These are phyloP conservation scores for Aquatica leii DNA, from an alignment of 2,888 invertebrate genomes.

Conservation along the genomic window DNA sequence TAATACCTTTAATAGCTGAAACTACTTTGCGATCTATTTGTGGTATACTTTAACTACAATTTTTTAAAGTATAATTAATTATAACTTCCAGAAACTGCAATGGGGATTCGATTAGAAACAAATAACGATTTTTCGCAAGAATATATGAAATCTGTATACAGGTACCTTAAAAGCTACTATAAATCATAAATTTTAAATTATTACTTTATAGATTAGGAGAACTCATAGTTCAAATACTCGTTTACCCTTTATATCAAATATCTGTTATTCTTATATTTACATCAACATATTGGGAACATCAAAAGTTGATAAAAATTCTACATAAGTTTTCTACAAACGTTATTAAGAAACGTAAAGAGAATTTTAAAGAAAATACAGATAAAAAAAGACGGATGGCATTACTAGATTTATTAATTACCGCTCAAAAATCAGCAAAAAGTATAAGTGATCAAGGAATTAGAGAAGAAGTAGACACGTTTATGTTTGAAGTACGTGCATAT, in stretches of 20 bases:
- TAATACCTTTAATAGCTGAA: neutral
- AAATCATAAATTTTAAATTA: too few relatives aligned
- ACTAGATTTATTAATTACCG: conserved; percentile 2
- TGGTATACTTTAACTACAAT: conserved; percentile 54
- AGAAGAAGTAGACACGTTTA: conserved; percentile 7
- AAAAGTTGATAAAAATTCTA: neutral
- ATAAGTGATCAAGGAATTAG: neutral
- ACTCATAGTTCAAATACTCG: neutral
- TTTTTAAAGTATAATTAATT: conserved; percentile 39
- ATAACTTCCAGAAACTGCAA: conserved; percentile 66
- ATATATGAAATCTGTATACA: too few relatives aligned
- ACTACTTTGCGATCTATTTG: conserved; percentile 55
- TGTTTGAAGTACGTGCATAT: conserved; percentile 3
- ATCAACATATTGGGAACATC: too few relatives aligned
- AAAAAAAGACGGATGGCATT: neutral
- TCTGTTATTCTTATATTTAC: too few relatives aligned
- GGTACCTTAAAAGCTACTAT: too few relatives aligned
- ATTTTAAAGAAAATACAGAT: neutral
- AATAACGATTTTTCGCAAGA: too few relatives aligned
- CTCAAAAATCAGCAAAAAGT: neutral
- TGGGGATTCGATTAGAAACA: conserved; percentile 68
- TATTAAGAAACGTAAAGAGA: neutral
- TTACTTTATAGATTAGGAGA: neutral
- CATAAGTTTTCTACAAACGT: neutral
- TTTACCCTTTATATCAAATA: neutral